Base-by-base conservation (phyloP, 2,888 invertebrate genomes). In the Cryptocephalus moraei region DNA sequence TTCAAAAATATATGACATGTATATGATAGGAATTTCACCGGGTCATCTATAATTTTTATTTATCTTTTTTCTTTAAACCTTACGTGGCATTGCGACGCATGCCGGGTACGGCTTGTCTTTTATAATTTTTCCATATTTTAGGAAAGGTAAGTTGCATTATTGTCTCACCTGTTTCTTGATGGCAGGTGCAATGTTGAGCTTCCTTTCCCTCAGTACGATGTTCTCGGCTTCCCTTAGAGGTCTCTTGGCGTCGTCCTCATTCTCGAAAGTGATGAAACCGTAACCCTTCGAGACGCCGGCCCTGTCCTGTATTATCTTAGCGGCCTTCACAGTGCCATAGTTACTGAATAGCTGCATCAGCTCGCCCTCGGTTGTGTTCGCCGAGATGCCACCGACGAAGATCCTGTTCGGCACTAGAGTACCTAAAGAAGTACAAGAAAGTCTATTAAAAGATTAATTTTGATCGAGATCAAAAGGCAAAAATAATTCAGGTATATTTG, bases 281-380 rank as follows among this genome's bases (percentile, higher is more conserved):
- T 92, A 91, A 55, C 92, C 91, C 73, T 94, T 94, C 53, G 94
- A 93, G 13, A 93, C 91, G 4, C 95, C 95, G 54, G 92, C 93
- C 60, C 93, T 76, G 69, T 95, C 94, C 60, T 88, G 86, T 56
- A 96, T 95, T 57, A 96, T 94, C 74, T 96, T 92, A 44, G 92
- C 91, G 41, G 91, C 88, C 58, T 86, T 92, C 34, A 91, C 90
- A 45, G 88, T 86, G 45, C 93, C 92, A 63, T 89, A 90, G 43
- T 84, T 81, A 52, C 91, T 90, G 71, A 96, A 96, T 55, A 94
- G 83, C 68, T 89, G 86, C 73, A 89, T 85, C 55, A 96, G 73
- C 66, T 95, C 95, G 46, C 85, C 84, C 73, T 94, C 95, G 43
- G 92, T 91, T 41, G 94, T 94, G 64, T 87, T 91, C 62, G 91